Evolutionary conservation across 2,113 vertebrate genomes (phyloP), one percentile per base, ranked within the genome.

Genomic region (Pionites leucogaster): DNA sequence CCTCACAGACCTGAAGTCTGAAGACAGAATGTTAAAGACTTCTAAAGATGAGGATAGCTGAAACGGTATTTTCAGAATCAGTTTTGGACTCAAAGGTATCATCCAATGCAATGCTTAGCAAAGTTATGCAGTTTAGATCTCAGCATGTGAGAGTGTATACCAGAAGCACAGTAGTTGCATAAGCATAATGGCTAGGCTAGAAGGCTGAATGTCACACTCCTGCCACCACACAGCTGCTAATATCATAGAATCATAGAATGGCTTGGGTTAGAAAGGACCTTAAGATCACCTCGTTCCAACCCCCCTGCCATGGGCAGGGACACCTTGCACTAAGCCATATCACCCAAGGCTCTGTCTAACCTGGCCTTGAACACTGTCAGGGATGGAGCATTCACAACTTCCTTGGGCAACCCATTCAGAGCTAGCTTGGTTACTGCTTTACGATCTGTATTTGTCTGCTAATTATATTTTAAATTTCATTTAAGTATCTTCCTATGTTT

Each of bases 81-180:
- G 17, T 62, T 90, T 55, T 78, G 24, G 46, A 57, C 20, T 82
- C 46, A 60, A 19, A 67, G 35, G 4, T 78, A 41, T 29, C 0
- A 1, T 1, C 11, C 37, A 62, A 15, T 29, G 25, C 13, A 82
- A 72, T 10, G 20, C 10, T 12, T 6, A 49, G 46, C 65, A 55
- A 82, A 77, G 6, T 16, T 59, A 63, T 29, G 35, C 33, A 52
- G 7, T 16, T 52, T 85, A 70, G 50, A 33, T 47, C 64, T 65
- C 4, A 0, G 12, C 15, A 7, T 53, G 50, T 41, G 11, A 62
- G 2, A 53, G 8, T 11, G 10, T 41, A 63, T 47, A 19, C 41
- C 44, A 74, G 60, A 69, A 70, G 10, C n/a, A 53, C 0, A 0
- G 31, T 3, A 71, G 49, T 1, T 64, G 53, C 53, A 46, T n/a